Evolutionary conservation across 1,140 invertebrate genomes (phyloP).

Genomic region (Leptinotarsa lineolata): DNA sequence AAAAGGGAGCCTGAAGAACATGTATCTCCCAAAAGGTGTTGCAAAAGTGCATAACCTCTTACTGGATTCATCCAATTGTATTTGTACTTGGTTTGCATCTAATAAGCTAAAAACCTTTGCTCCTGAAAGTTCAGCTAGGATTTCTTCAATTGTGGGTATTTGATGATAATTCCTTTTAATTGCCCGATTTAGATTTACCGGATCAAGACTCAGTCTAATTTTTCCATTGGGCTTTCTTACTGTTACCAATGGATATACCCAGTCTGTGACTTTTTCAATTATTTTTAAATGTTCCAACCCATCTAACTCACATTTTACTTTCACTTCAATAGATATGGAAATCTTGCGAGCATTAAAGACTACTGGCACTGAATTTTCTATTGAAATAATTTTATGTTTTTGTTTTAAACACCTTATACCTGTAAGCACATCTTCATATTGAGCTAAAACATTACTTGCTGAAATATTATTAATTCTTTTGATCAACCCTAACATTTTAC

Average conservation of each 20-base stretch:
- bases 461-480: not conserved
- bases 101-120: conserved; percentile 56
- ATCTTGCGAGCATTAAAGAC: no score
- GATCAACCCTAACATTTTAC: not conserved
- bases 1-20: conserved; percentile 53
- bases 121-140: conserved; percentile 51
- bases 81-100: conserved; percentile 52
- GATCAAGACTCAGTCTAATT: conserved; percentile 60
- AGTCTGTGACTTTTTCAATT: conserved; percentile 53
- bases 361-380: no score
- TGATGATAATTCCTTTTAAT: conserved; percentile 55
- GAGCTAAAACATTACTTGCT: conserved; percentile 4
- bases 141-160: conserved; percentile 56
- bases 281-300: not conserved
- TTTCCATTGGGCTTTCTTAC: conserved; percentile 57
- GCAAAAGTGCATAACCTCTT: conserved; percentile 52
- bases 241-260: conserved; percentile 57
- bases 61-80: conserved; percentile 43
- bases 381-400: not conserved
- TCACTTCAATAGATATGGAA: no score
- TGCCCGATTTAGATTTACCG: conserved; percentile 56
- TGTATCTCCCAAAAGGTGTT: conserved; percentile 54
- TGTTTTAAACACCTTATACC: not conserved
- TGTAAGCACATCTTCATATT: not conserved
- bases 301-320: not conserved